phyloP scores from a whole-genome alignment of 2,113 vertebrate species.

The Clarias gariepinus region DNA sequence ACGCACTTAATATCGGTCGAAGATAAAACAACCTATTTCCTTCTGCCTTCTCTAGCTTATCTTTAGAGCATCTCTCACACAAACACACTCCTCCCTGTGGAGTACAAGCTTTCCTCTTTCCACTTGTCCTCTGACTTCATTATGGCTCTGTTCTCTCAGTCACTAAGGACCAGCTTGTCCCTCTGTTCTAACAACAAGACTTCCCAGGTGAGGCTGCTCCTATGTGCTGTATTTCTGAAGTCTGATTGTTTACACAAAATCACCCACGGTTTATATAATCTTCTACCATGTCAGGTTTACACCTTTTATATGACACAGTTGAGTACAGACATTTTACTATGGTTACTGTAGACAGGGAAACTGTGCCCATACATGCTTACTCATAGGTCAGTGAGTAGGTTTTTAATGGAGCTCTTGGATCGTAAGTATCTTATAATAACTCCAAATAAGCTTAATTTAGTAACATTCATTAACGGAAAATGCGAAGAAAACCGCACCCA shows the following conservation, averaged over 20 bases:
- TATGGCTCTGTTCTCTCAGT: slow-evolving; percentile 64
- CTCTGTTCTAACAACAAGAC: slow-evolving; percentile 69
- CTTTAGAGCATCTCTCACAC: slow-evolving; percentile 47
- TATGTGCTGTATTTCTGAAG: slow-evolving; percentile 51
- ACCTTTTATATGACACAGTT: not conserved
- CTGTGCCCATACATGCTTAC: not conserved
- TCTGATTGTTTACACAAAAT: slow-evolving; percentile 24
- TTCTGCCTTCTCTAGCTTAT: slow-evolving; percentile 21
- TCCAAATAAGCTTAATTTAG: not conserved
- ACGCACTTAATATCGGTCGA: not conserved
- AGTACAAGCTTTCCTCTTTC: slow-evolving; percentile 64
- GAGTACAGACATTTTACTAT: not conserved
- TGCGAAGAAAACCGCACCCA: not conserved
- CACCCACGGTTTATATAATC: not conserved
- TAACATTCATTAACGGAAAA: not conserved
- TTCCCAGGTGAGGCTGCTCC: slow-evolving; percentile 67
- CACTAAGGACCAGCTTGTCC: slow-evolving; percentile 70
- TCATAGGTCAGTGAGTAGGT: not conserved
- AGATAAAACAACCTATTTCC: slow-evolving; percentile 1
- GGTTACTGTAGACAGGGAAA: not conserved
- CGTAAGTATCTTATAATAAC: not conserved
- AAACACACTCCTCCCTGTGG: slow-evolving; percentile 52
- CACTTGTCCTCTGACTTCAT: slow-evolving; percentile 67
- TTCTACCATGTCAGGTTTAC: not conserved
- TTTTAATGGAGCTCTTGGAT: not conserved